phyloP scores from a whole-genome alignment of 2,888 invertebrate species.

The Balanococcus diminutus region DNA sequence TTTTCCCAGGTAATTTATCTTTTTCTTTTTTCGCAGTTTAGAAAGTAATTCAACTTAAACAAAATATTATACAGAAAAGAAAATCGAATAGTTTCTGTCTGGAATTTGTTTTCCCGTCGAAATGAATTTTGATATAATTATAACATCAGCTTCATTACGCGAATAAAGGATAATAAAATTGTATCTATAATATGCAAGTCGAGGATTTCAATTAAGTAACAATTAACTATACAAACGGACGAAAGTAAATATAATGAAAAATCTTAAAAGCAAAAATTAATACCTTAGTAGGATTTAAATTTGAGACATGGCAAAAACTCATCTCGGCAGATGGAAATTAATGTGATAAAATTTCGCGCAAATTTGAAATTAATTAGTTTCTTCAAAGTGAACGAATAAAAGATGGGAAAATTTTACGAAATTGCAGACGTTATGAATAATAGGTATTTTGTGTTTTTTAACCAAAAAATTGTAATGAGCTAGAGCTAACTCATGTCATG shows the following conservation, averaged over 20 bases:
- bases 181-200: not conserved
- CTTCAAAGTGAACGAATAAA: not conserved
- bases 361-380: not conserved
- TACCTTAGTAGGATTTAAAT: not conserved
- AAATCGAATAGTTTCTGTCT: not conserved
- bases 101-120: not conserved
- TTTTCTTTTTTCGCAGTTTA: not conserved
- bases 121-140: not conserved
- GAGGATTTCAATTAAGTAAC: not conserved
- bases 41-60: not conserved
- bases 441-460: no score
- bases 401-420: no score
- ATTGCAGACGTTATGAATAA: no score
- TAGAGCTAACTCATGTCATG: no score
- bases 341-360: not conserved
- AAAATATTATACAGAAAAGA: not conserved
- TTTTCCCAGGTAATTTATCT: slow-evolving; percentile 66
- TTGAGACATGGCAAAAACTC: not conserved
- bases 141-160: not conserved
- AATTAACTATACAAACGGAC: not conserved
- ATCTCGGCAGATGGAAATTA: not conserved
- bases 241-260: not conserved
- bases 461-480: not conserved
- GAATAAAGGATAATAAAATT: not conserved
- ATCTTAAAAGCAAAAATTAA: not conserved